Conservation (phyloP, 1,140 invertebrate species). For the Tachypleus tridentatus region DNA sequence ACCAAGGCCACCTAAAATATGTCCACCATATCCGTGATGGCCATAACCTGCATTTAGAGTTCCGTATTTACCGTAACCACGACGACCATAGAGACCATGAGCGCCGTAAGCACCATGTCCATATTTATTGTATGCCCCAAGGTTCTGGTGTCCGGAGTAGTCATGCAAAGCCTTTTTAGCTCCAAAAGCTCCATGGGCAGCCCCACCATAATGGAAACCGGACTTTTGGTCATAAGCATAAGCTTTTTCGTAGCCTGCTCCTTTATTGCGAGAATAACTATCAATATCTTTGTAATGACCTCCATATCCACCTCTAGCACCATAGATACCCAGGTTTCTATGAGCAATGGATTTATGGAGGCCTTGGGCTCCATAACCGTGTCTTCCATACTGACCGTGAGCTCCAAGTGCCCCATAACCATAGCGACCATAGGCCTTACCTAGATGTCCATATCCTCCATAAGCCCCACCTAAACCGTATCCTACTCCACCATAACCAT, state of each 20-base stretch:
- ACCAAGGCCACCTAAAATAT: too few species aligned
- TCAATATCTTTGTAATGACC: slow-evolving; percentile 14
- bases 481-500: too few species aligned
- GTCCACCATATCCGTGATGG: neutral
- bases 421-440: too few species aligned
- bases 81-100: slow-evolving; percentile 11
- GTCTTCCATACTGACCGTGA: too few species aligned
- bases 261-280: slow-evolving; percentile 15
- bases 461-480: too few species aligned
- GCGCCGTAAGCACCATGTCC: slow-evolving; percentile 9
- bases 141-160: slow-evolving; percentile 14
- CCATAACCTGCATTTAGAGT: slow-evolving; percentile 11
- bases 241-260: slow-evolving; percentile 17
- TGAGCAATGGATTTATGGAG: too few species aligned
- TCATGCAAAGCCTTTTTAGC: slow-evolving; percentile 7
- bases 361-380: too few species aligned
- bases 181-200: slow-evolving; percentile 12
- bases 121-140: slow-evolving; percentile 8
- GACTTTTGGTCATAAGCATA: slow-evolving; percentile 18
- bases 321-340: too few species aligned
- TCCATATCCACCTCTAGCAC: neutral
- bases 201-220: slow-evolving; percentile 8
- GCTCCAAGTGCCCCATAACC: too few species aligned
- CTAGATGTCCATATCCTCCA: too few species aligned
- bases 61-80: slow-evolving; percentile 7